Conservation (phyloP, 1,140 invertebrate species). For the Rhagoletis zephyria region DNA sequence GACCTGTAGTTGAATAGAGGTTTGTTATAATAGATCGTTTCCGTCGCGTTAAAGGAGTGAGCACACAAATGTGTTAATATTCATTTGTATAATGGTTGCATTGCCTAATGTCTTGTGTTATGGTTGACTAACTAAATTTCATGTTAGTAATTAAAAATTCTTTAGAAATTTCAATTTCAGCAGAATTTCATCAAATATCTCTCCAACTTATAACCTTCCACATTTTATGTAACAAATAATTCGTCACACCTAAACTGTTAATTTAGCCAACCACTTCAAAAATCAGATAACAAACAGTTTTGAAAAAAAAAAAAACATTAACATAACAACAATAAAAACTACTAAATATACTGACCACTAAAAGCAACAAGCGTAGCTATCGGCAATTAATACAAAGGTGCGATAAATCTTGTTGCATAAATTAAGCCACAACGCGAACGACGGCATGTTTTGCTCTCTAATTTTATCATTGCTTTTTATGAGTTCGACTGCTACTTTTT, state of each 20-base stretch:
- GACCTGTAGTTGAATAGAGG: no score
- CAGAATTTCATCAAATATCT: conserved; percentile 5
- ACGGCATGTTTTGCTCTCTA: conserved; percentile 16
- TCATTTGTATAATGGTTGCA: no score
- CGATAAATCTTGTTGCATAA: conserved; percentile 52
- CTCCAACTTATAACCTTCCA: background rate
- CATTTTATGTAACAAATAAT: conserved; percentile 35
- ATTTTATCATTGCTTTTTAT: background rate
- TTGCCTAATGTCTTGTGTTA: background rate
- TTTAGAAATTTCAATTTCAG: background rate
- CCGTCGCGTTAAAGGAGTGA: no score
- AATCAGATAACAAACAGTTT: background rate
- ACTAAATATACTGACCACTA: background rate
- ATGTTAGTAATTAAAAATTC: no score
- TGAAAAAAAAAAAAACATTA: conserved; percentile 9
- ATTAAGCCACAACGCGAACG: conserved; percentile 27
- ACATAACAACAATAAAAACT: conserved; percentile 17
- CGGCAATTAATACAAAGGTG: conserved; percentile 49
- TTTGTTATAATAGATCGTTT: no score
- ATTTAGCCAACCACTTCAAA: conserved; percentile 32
- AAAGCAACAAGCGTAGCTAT: conserved; percentile 19
- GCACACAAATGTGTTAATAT: no score
- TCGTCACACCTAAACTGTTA: conserved; percentile 50
- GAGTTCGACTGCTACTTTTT: background rate
- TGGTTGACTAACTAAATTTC: no score